Conservation (phyloP, 1,140 invertebrate genomes). For the Drosophila leontia region DNA sequence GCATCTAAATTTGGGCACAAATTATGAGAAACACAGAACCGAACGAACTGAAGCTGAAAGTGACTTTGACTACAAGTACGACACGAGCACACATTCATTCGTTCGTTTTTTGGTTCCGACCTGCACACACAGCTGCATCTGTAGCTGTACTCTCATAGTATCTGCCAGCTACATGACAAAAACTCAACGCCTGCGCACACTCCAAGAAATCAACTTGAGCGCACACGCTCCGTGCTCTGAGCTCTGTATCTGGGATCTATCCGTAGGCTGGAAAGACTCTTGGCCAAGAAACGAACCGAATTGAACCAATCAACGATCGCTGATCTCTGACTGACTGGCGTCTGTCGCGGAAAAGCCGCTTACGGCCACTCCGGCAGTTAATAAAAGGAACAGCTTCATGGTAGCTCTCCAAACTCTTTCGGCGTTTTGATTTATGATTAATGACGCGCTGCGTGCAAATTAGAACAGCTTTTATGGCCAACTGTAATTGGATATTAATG, state of each 20-base stretch:
- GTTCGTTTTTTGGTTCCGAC: constrained; percentile 28
- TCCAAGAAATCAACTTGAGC: constrained; percentile 63
- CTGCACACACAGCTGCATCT: constrained; percentile 39
- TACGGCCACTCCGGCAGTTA: constrained; percentile 65
- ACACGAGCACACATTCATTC: constrained; percentile 11
- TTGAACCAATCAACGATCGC: constrained; percentile 26
- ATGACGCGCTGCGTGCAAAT: constrained; percentile 74
- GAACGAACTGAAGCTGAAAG: constrained; percentile 74
- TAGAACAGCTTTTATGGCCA: constrained; percentile 76
- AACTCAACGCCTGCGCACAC: constrained; percentile 73
- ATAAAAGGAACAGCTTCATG: constrained; percentile 40
- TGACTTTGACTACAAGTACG: constrained; percentile 82
- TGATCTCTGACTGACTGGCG: constrained; percentile 68
- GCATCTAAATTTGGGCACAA: constrained; percentile 79
- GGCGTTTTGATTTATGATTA: constrained; percentile 76
- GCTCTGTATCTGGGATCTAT: constrained; percentile 18
- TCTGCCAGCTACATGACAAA: constrained; percentile 39
- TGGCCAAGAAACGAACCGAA: constrained; percentile 50
- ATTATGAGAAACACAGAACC: constrained; percentile 71
- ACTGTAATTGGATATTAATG: constrained; percentile 80
- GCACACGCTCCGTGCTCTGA: constrained; percentile 36
- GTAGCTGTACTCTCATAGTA: constrained; percentile 6
- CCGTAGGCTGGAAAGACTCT: constrained; percentile 46
- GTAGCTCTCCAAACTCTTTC: constrained; percentile 35
- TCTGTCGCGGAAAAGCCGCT: constrained; percentile 51